Percentiles rank a stretch among this genome's conserved stretches.
phyloP scores from a whole-genome alignment of 92 coral and sea anemone genomes.

The Actinostola sp. region DNA sequence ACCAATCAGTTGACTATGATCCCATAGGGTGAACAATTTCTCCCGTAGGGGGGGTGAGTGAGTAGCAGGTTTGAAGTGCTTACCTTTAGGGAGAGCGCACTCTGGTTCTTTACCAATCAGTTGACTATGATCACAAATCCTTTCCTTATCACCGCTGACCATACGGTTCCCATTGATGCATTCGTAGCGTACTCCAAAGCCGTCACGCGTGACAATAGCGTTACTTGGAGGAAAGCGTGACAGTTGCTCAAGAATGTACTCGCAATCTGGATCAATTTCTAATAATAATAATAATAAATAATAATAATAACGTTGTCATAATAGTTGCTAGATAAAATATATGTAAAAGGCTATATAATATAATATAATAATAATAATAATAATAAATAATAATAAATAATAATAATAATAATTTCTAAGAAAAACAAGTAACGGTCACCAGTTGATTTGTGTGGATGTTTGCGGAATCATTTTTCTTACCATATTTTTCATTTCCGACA shows the following conservation, averaged over 20 bases:
- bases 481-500: neutral
- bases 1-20: too few species aligned
- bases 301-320: too few species aligned
- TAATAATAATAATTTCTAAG: too few species aligned
- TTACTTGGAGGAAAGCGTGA: conserved; percentile 54
- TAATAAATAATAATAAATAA: too few species aligned
- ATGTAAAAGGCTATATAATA: too few species aligned
- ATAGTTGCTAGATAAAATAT: too few species aligned
- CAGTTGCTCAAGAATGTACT: conserved; percentile 20
- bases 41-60: too few species aligned
- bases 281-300: too few species aligned
- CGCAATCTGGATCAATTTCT: conserved; percentile 9
- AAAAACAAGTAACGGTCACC: neutral
- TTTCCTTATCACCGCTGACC: conserved; percentile 45
- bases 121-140: conserved; percentile 44
- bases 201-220: conserved; percentile 36
- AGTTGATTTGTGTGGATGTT: neutral
- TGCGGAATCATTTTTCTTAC: neutral
- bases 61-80: too few species aligned
- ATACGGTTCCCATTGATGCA: conserved; percentile 68
- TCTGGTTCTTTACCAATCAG: conserved; percentile 42
- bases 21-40: too few species aligned
- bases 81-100: conserved; percentile 71
- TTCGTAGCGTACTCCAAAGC: conserved; percentile 44
- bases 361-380: too few species aligned